Evolutionary conservation across 2,888 invertebrate species (phyloP), one percentile per base, ranked within the genome.

Genomic region (Sycophila texana): DNA sequence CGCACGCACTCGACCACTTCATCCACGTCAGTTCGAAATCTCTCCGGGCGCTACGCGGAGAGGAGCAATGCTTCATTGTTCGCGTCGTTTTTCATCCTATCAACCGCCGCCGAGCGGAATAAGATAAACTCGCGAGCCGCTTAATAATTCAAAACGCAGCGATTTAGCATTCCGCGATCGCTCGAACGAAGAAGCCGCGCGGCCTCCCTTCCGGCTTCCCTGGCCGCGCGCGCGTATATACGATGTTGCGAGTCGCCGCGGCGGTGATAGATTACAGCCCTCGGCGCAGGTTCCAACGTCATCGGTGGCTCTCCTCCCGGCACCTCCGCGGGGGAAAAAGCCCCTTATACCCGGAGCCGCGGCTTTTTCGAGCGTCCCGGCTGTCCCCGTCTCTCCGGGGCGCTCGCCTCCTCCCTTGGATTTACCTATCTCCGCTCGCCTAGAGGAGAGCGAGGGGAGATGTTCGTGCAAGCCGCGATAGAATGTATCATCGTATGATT

Each of bases 401-500:
- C 57, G 30, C 30, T 30, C 4, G 39, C 70, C 61, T 81, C 63
- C 39, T 39, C 70, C 66, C 74, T 57, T 55, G 75, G 66, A 68
- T 79, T 81, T 80, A 74, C 81, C 83, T 83, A 83, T 82, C 81
- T 82, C 76, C 58, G 30, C 63, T 65, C 7, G 13, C 18, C 77
- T 72, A 14, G 53, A 13, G 53, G 39, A 49, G 10, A 16, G 47
- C 47, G 71, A 63, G 71, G 39, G 77, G 58, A 47, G 71, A 49
- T 57, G 66, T 49, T 74, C 39, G 65, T 30, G 77, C 30, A 16
- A 49, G 75, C 71, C 73, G 74, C 85, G 87, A 87, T 88, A 87
- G 86, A 87, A 88, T 86, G 88, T 88, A 88, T 88, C 88, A 87
- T 88, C 88, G 85, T 84, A 88, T 88, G 88, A 88, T 88, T 88